Evolutionary conservation across 2,888 invertebrate species (phyloP), one percentile per base, ranked within the genome.

Genomic region (Sinhomidia bicolor): DNA sequence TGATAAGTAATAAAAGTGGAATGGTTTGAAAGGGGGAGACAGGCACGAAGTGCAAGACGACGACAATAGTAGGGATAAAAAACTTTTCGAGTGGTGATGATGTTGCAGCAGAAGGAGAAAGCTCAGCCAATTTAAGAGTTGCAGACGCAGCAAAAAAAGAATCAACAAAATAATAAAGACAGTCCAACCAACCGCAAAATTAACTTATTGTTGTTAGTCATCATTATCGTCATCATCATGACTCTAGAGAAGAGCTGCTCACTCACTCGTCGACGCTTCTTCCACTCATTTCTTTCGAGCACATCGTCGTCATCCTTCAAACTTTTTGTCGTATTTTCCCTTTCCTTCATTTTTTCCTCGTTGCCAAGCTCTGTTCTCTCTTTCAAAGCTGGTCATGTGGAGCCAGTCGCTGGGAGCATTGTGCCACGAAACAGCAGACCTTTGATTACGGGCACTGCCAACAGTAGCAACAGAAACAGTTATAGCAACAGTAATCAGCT

Each of bases 321-420:
- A 12, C 14, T 2, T 54, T 1, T 32, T 5, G 29, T 23, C 29
- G 29, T 62, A 26, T 60, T 60, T 60, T 26, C n/a, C 12, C 12
- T 29, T 26, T 68, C 71, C 83, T 12, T 62, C 6, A 17, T 76
- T 32, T 51, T 62, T 10, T 78, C 14, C 44, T 10, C n/a, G 12
- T 12, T 68, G 47, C 47, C 76, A 51, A 57, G 36, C 54, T 71
- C 86, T 68, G 81, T 74, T n/a, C 62, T 51, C 57, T 36, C 80
- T 71, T 85, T 78, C 84, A 89, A 89, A 60, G 62, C 89, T 17
- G 89, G 89, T 65, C 85, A 85, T 54, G 89, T 89, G 62, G 89
- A 89, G 20, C 80, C 71, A 3, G 68, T 89, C 17, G 62, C 84
- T 36, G 89, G 89, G 47, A 84, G 17, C 57, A 78, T 36, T 1